Evolutionary conservation across 2,113 vertebrate species (phyloP).

Genomic region (Nothocercus julius): DNA sequence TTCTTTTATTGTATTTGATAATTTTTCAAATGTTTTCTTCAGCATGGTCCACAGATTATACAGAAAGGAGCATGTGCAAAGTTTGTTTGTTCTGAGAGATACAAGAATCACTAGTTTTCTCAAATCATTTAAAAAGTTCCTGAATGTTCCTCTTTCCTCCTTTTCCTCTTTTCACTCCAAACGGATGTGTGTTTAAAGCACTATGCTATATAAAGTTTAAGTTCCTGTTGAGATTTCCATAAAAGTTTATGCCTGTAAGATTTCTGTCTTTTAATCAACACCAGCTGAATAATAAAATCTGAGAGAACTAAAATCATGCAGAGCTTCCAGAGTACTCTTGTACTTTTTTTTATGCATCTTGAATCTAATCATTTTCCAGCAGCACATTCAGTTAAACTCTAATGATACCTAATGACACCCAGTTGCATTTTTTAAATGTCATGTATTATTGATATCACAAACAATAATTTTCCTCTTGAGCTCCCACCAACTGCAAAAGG

Average conservation of each 20-base stretch:
- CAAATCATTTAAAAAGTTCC: not conserved
- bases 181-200: slow-evolving; percentile 37
- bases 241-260: not conserved
- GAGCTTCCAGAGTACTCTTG: not conserved
- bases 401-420: not conserved
- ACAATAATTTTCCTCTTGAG: not conserved
- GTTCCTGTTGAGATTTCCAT: not conserved
- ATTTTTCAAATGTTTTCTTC: not conserved
- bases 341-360: not conserved
- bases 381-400: not conserved
- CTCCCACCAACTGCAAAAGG: not conserved
- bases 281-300: not conserved
- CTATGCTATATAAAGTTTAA: not conserved
- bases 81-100: not conserved
- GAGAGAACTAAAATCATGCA: not conserved
- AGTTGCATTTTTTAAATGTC: not conserved
- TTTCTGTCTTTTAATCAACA: slow-evolving; percentile 10
- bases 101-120: not conserved
- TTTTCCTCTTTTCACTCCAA: not conserved
- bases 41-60: not conserved
- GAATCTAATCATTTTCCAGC: not conserved
- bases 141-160: not conserved
- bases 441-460: not conserved
- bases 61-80: not conserved
- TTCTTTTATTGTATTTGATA: not conserved